Evolutionary conservation across 2,113 vertebrate species (phyloP), one percentile per base, ranked within the genome.

Genomic region (Microcebus griseorufus): DNA sequence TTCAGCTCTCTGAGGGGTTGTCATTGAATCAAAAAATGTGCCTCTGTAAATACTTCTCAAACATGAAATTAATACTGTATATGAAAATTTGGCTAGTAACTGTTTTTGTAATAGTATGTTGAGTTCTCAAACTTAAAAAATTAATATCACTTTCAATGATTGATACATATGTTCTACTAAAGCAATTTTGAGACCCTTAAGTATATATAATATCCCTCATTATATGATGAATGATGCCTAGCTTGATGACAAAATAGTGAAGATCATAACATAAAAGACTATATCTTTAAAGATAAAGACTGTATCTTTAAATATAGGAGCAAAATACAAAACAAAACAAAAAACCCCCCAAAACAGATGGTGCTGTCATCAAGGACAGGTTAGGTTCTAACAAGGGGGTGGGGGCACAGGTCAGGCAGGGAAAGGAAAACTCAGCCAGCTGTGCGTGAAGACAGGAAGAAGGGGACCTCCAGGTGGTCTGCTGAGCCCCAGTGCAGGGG

Each of bases 171-270:
- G 53, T 85, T 94, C 90, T 82, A 37, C 94, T 91, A 95, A 97
- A 95, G 93, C 92, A 97, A 88, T 94, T 98, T 90, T 97, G 96
- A 98, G 97, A 97, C 84, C 95, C 83, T 83, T 98, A 97, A 42
- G 69, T 93, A 79, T 91, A 69, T 94, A 95, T 97, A 96, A 87
- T 86, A 95, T 90, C 92, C 65, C 98, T 42, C 42, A 42, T 42
- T 42, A 42, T 42, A 42, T 42, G 42, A 42, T 42, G 82, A 97
- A 97, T 96, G 95, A 70, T 53, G 22, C 86, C 4, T 67, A 97
- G 85, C 92, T 93, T 73, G 88, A 97, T 64, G 78, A 98, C 51
- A 97, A 95, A 97, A 96, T 85, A 95, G 85, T 73, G 60, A 97
- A 58, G 97, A 73, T 25, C 18, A 5, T 22, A 34, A 0, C 93